phyloP scores from a whole-genome alignment of 2,797 vertebrate species.

The Danio tinwini region DNA sequence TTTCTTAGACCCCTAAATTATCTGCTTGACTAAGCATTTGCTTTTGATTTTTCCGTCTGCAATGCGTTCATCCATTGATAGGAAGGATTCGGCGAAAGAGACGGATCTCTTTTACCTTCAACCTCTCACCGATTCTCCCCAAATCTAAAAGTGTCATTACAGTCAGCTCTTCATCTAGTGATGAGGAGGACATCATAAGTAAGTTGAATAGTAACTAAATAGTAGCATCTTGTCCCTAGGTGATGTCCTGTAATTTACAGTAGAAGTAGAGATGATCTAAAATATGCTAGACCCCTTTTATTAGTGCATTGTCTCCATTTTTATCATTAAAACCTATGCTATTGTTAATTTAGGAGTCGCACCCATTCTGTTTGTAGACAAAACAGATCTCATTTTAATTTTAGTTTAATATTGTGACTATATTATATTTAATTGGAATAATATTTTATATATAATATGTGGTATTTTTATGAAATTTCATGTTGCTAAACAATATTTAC shows the following conservation, averaged over 20 bases:
- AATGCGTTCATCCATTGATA: conserved; percentile 70
- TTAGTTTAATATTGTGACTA: no score
- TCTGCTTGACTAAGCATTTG: conserved; percentile 56
- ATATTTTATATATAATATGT: no score
- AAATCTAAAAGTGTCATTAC: conserved; percentile 90
- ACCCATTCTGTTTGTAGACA: no score
- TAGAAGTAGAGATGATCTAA: conserved; percentile 1
- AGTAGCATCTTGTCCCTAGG: conserved; percentile 37
- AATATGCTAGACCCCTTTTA: not conserved
- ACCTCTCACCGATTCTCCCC: conserved; percentile 88
- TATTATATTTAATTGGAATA: no score
- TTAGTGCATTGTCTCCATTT: no score
- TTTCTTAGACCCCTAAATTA: conserved; percentile 17
- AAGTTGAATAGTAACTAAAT: conserved; percentile 74
- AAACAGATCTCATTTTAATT: no score
- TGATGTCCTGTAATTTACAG: not conserved
- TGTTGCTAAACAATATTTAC: no score
- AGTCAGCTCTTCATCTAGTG: conserved; percentile 90
- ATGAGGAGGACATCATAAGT: conserved; percentile 89
- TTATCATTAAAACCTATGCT: no score
- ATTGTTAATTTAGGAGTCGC: no score
- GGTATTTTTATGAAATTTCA: no score
- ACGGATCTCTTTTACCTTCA: conserved; percentile 91
- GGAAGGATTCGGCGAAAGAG: conserved; percentile 81
- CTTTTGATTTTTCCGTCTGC: conserved; percentile 68